Conservation (phyloP, 2,888 invertebrate genomes). For the Palloptera scutellata region DNA sequence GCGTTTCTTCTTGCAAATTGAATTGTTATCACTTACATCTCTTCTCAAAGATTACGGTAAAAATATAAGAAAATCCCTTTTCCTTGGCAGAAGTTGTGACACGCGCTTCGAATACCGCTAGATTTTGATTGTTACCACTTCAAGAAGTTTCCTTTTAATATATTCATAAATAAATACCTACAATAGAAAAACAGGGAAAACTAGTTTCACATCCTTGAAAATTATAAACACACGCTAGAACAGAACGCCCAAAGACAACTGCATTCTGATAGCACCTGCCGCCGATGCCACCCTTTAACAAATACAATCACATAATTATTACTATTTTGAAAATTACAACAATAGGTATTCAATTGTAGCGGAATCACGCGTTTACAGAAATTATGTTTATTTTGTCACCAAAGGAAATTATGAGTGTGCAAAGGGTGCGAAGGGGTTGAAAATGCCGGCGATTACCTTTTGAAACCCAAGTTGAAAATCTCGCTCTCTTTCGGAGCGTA, state of each 20-base stretch:
- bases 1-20: background rate
- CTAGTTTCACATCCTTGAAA: background rate
- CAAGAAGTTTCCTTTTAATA: too few species aligned
- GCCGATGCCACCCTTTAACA: background rate
- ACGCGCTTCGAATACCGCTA: conserved; percentile 1
- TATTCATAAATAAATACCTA: too few species aligned
- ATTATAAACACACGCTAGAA: background rate
- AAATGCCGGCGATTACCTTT: background rate
- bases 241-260: background rate
- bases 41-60: background rate
- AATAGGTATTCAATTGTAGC: background rate
- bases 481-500: too few species aligned
- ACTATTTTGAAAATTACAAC: too few species aligned
- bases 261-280: background rate
- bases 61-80: too few species aligned
- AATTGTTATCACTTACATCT: background rate
- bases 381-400: background rate
- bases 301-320: background rate
- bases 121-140: background rate
- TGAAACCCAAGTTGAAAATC: too few species aligned
- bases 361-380: background rate
- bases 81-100: background rate
- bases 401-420: too few species aligned
- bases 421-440: background rate
- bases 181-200: background rate